phyloP scores from a whole-genome alignment of 92 coral and sea anemone species.

The Porites lobata region DNA sequence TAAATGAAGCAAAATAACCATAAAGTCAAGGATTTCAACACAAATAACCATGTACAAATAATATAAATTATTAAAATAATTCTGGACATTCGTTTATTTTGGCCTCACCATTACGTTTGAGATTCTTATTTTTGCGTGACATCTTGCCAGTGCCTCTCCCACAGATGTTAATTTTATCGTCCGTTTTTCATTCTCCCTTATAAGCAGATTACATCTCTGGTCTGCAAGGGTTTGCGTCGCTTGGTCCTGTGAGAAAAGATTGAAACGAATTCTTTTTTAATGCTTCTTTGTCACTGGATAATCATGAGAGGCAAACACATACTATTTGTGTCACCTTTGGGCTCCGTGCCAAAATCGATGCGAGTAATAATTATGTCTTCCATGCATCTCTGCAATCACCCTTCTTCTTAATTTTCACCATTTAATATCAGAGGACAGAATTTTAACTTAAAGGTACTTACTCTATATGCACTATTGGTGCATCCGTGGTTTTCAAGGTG shows the following conservation, averaged over 20 bases:
- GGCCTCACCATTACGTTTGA: constrained; percentile 1
- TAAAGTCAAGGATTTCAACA: too few species aligned
- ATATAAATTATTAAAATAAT: too few species aligned
- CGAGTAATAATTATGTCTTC: too few species aligned
- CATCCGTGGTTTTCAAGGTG: too few species aligned
- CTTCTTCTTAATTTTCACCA: too few species aligned
- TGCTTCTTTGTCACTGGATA: background rate
- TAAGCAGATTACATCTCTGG: constrained; percentile 3
- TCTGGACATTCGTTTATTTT: background rate
- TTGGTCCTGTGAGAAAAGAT: background rate
- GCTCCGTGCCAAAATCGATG: too few species aligned
- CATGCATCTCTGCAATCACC: too few species aligned
- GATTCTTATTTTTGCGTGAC: constrained; percentile 12
- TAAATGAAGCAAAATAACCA: too few species aligned
- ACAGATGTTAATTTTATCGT: background rate
- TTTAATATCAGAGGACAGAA: too few species aligned
- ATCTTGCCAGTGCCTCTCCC: constrained; percentile 13
- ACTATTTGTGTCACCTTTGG: background rate
- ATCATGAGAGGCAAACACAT: background rate
- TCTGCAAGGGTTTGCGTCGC: constrained; percentile 2
- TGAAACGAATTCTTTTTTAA: background rate
- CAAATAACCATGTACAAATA: too few species aligned
- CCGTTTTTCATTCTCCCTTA: background rate
- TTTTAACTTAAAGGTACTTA: too few species aligned
- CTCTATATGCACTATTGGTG: too few species aligned